These are phyloP conservation scores for Pinna nobilis DNA, from an alignment of 1,140 invertebrate species.

Conservation along the genomic window DNA sequence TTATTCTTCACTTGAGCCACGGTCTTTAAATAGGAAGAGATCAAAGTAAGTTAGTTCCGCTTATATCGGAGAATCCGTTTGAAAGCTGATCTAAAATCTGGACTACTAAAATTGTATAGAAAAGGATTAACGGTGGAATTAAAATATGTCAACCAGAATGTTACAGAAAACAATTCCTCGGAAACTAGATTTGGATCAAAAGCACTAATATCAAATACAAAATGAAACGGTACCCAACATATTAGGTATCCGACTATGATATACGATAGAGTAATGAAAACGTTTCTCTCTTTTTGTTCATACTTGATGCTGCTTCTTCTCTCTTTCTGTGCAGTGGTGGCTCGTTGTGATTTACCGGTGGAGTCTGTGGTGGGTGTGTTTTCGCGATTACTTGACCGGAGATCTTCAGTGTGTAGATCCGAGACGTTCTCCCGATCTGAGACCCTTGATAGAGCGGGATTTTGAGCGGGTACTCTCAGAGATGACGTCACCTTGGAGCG, in stretches of 20 bases:
- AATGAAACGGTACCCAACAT: constrained; percentile 68
- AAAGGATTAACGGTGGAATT: constrained; percentile 72
- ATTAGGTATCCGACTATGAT: constrained; percentile 63
- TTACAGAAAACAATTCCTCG: constrained; percentile 46
- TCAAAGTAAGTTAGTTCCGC: no score
- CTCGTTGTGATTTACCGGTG: not conserved
- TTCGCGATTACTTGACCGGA: no score
- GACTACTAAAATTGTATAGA: constrained; percentile 68
- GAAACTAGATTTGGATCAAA: constrained; percentile 55
- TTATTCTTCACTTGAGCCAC: no score
- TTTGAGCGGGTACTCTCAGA: not conserved
- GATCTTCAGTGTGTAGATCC: not conserved
- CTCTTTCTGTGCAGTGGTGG: not conserved
- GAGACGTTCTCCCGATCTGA: not conserved
- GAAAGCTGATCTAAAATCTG: constrained; percentile 62
- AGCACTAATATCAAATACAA: constrained; percentile 65
- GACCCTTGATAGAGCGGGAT: not conserved
- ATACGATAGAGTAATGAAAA: constrained; percentile 64
- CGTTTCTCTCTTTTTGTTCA: constrained; percentile 40
- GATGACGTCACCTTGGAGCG: not conserved
- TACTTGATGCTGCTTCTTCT: not conserved
- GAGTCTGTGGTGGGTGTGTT: no score
- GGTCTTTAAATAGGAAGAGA: no score
- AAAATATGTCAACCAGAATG: constrained; percentile 70
- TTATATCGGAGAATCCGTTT: constrained; percentile 51